These are phyloP conservation scores for Antennarius maculatus DNA, from an alignment of 2,797 vertebrate genomes.

Conservation along the genomic window DNA sequence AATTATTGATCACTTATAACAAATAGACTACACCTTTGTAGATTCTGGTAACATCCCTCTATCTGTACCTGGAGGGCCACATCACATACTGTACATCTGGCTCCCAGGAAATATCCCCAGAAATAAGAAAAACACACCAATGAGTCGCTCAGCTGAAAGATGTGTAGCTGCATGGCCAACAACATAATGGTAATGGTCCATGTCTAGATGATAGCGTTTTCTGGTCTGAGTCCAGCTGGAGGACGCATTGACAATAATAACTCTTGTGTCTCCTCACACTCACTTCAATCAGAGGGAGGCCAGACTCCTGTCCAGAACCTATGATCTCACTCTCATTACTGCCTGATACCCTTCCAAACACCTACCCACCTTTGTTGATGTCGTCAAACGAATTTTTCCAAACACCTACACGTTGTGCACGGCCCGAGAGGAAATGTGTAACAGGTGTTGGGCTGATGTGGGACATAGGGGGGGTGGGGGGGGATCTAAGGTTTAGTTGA, in stretches of 20 bases:
- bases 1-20: neutral
- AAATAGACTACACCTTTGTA: neutral
- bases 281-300: constrained; percentile 70
- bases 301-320: constrained; percentile 61
- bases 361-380: constrained; percentile 73
- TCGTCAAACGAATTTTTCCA: constrained; percentile 72
- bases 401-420: constrained; percentile 76
- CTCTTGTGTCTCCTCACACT: constrained; percentile 50
- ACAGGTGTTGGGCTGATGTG: constrained; percentile 74
- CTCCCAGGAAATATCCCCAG: neutral
- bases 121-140: constrained; percentile 1
- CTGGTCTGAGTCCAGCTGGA: constrained; percentile 52
- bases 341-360: constrained; percentile 72
- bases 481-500: constrained; percentile 14
- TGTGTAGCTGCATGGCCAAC: constrained; percentile 4
- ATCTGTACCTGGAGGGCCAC: neutral
- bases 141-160: neutral
- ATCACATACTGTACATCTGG: neutral
- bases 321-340: constrained; percentile 74
- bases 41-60: neutral
- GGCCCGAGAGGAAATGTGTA: constrained; percentile 76
- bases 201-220: constrained; percentile 38
- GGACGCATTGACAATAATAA: constrained; percentile 51
- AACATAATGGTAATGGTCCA: constrained; percentile 19
- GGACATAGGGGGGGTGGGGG: constrained; percentile 13